Conservation (phyloP, 2,888 invertebrate genomes). For the Pheosia tremula region DNA sequence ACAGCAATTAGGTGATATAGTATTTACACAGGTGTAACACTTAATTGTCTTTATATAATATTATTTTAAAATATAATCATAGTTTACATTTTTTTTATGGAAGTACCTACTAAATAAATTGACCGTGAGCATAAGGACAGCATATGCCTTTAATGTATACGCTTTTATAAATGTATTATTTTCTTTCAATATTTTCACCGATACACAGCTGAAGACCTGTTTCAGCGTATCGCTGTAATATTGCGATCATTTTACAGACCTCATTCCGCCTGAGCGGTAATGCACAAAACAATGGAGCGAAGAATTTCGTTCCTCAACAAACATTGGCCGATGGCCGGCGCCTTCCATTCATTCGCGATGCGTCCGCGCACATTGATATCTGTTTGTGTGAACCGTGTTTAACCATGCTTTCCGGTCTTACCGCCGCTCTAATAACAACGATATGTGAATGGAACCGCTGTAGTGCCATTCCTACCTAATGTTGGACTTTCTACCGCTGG, state of each 20-base stretch:
- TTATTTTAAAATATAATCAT: too few species aligned
- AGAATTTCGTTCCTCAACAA: conserved; percentile 69
- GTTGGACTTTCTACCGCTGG: conserved; percentile 77
- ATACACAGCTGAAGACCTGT: conserved; percentile 15
- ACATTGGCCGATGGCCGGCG: conserved; percentile 65
- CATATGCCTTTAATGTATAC: conserved; percentile 5
- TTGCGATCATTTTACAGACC: conserved; percentile 40
- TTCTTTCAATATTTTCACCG: conserved; percentile 14
- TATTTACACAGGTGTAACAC: conserved; percentile 12
- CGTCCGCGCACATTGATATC: conserved; percentile 56
- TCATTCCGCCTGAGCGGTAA: conserved; percentile 43
- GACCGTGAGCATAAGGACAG: too few species aligned
- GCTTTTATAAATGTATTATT: not conserved
- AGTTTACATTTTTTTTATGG: too few species aligned
- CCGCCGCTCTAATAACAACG: conserved; percentile 68
- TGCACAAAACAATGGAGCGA: conserved; percentile 66
- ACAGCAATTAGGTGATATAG: conserved; percentile 55
- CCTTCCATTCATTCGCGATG: conserved; percentile 63
- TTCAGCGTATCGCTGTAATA: conserved; percentile 27
- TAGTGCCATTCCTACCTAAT: conserved; percentile 67
- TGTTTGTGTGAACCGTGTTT: conserved; percentile 65
- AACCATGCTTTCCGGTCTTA: conserved; percentile 71
- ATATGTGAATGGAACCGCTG: conserved; percentile 65
- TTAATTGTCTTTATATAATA: too few species aligned
- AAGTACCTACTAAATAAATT: too few species aligned